Base-by-base conservation (phyloP, 1,140 invertebrate genomes). In the Metaphire vulgaris region DNA sequence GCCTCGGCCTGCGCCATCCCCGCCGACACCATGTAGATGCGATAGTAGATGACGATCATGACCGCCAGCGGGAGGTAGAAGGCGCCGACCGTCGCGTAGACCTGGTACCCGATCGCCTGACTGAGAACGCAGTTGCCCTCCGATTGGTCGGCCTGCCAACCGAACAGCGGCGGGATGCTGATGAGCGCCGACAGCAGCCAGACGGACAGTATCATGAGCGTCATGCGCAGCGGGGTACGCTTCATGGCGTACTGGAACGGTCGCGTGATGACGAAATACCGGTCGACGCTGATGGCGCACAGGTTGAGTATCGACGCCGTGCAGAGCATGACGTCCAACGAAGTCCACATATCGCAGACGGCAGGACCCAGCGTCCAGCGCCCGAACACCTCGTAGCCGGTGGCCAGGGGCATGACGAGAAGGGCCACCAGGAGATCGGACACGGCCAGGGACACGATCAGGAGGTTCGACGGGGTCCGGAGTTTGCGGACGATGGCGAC, bases 11-110 rank as follows among this genome's bases (percentile, higher is more conserved):
- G 83, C 28, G 85, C 83, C 41, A 89, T 82, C 75, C 84, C 78
- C 33, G 84, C 83, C 1, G 88, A 88, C 1, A 87, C 85, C 67
- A 82, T 78, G 84, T 85, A 89, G 73, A 98, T 97, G 86, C 92
- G 93, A 92, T 93, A 96, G 87, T 98, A 98, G 1, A 97, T 89
- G 32, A 94, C 90, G 32, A 97, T 90, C 81, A 97, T 97, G 12
- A 97, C 92, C 67, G 93, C 88, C 16, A 97, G 89, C 2, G 96
- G 96, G 76, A 97, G 90, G 87, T 98, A 99, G 86, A 99, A 99
- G 21, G 96, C 95, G 77, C 87, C 84, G n/a, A 88, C 79, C 28
- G 88, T 89, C 80, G 91, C 91, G 81, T 84, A 85, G 80, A 89
- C 87, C 84, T 91, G 90, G 83, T 90, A 98, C 69, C 92, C 91